Conservation (phyloP, 2,888 invertebrate genomes). For the Clitarchus hookeri region DNA sequence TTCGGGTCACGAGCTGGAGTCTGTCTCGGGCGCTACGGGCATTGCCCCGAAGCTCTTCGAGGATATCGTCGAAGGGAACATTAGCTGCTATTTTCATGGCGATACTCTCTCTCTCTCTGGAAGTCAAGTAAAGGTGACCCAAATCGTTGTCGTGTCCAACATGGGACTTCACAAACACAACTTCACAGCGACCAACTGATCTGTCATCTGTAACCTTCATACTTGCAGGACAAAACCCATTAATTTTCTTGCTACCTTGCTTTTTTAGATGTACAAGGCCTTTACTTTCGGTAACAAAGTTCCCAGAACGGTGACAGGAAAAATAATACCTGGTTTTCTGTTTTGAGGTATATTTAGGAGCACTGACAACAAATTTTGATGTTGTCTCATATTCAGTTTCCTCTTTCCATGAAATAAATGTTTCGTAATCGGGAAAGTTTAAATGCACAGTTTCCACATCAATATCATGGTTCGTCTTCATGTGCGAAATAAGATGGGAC, state of each 20-base stretch:
- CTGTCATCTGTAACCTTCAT: background rate
- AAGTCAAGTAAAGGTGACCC: background rate
- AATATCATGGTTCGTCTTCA: background rate
- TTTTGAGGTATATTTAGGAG: background rate
- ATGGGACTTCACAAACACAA: background rate
- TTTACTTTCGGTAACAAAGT: background rate
- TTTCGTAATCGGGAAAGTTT: background rate
- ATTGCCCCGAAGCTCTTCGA: background rate
- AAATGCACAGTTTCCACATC: background rate
- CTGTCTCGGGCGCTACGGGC: background rate
- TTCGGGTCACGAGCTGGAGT: background rate
- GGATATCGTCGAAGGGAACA: background rate
- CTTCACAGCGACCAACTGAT: background rate
- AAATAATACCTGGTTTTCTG: background rate
- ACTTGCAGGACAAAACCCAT: background rate
- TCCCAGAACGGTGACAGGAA: constrained; percentile 2
- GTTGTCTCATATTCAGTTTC: background rate
- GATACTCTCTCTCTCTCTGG: background rate
- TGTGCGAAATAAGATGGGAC: background rate
- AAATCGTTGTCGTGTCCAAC: background rate
- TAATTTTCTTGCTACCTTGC: background rate
- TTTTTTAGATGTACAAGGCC: background rate
- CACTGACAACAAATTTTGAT: background rate
- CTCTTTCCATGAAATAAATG: background rate
- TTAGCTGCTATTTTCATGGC: background rate